Percentiles rank a stretch among this genome's conserved stretches.
Evolutionary conservation across 2,797 vertebrate genomes (phyloP).

Genomic region (Danio tinwini): DNA sequence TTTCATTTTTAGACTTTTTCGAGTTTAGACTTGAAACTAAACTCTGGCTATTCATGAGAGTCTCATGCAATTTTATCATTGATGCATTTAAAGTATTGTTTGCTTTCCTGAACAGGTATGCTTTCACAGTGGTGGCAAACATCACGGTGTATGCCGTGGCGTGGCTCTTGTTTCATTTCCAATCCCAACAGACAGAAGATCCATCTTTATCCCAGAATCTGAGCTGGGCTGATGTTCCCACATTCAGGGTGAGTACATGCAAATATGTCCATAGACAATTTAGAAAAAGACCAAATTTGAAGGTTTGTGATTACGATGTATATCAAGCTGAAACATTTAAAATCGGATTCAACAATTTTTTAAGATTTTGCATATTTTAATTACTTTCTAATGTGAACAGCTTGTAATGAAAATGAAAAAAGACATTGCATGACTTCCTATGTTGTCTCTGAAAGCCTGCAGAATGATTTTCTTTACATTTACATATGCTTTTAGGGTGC

Average conservation of each 20-base stretch:
- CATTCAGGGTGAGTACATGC: slow-evolving; percentile 80
- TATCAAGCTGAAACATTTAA: not conserved
- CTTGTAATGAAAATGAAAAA: too few relatives aligned
- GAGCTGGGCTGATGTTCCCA: slow-evolving; percentile 76
- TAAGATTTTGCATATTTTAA: too few relatives aligned
- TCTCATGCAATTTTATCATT: not conserved
- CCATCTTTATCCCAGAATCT: slow-evolving; percentile 66
- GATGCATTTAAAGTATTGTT: not conserved
- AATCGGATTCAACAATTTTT: not conserved
- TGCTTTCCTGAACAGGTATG: slow-evolving; percentile 76
- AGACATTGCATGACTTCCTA: too few relatives aligned
- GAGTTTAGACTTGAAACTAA: not conserved
- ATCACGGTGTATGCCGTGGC: slow-evolving; percentile 82
- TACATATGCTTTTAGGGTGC: too few relatives aligned
- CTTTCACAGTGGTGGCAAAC: slow-evolving; percentile 89
- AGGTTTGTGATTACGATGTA: not conserved
- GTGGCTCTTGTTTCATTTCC: slow-evolving; percentile 87
- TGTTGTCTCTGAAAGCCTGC: too few relatives aligned
- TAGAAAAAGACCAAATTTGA: not conserved
- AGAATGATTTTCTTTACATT: too few relatives aligned
- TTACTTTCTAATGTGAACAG: too few relatives aligned
- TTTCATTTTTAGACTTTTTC: not conserved
- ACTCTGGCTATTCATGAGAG: not conserved
- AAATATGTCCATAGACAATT: not conserved
- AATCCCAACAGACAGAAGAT: slow-evolving; percentile 60